phyloP scores from a whole-genome alignment of 2,888 invertebrate genomes.

The Lepidonotus clava region DNA sequence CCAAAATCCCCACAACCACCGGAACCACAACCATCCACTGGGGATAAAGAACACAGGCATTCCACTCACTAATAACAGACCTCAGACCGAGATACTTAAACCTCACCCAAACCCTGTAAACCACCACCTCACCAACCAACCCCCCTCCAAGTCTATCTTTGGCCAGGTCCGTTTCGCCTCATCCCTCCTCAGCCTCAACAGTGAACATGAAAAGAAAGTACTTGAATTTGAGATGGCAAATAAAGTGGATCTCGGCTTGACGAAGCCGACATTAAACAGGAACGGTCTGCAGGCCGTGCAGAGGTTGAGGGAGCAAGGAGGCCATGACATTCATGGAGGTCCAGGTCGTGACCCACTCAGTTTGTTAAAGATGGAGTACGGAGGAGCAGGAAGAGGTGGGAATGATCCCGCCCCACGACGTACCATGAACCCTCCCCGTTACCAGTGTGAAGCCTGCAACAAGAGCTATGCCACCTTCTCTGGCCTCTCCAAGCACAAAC shows the following conservation, averaged over 20 bases:
- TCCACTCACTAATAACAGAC: no score
- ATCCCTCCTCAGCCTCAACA: background rate
- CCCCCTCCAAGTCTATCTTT: background rate
- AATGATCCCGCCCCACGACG: background rate
- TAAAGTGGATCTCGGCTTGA: no score
- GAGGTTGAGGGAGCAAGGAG: no score
- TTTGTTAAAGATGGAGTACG: background rate
- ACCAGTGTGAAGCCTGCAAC: slow-evolving; percentile 90
- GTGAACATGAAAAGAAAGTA: background rate
- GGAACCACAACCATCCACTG: no score
- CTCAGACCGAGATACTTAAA: no score
- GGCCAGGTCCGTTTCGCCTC: background rate
- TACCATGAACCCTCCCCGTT: slow-evolving; percentile 55
- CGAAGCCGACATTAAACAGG: background rate
- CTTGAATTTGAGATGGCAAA: no score
- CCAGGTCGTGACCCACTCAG: slow-evolving; percentile 1
- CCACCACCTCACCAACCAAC: background rate
- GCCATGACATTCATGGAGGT: background rate
- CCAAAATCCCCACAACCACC: no score
- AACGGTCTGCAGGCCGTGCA: background rate
- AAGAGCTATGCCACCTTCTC: slow-evolving; percentile 98
- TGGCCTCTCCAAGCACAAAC: slow-evolving; percentile 95
- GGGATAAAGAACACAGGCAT: no score
- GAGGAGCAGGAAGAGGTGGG: background rate
- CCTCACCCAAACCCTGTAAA: no score